Conservation (phyloP, 2,113 vertebrate genomes). For the Rissa tridactyla region DNA sequence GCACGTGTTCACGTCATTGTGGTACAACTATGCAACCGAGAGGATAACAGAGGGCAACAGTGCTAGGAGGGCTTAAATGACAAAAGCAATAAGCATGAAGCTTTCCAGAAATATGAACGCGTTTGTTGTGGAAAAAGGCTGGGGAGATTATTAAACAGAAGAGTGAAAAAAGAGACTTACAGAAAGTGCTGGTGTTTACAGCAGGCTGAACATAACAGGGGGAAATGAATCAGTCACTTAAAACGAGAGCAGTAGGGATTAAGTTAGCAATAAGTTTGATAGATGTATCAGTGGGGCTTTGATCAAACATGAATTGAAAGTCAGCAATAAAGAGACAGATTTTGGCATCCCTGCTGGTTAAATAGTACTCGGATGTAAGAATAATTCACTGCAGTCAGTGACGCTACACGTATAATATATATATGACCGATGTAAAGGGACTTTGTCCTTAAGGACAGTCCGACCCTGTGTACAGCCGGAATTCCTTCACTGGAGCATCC, state of each 20-base stretch:
- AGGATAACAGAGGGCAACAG: not conserved
- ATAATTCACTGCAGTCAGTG: not conserved
- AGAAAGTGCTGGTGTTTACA: conserved; percentile 5
- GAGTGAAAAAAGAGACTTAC: not conserved
- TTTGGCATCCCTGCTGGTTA: not conserved
- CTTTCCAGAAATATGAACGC: not conserved
- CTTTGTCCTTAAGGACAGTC: not conserved
- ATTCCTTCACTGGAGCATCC: not conserved
- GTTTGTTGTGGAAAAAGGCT: not conserved
- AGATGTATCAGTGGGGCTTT: not conserved
- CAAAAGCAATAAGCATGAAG: conserved; percentile 1
- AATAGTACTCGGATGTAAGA: not conserved
- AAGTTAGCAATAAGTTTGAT: not conserved
- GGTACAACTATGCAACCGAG: not conserved
- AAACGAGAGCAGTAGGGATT: not conserved
- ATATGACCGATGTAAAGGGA: not conserved
- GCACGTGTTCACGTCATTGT: not conserved
- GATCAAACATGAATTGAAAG: conserved; percentile 5
- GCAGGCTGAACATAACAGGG: not conserved
- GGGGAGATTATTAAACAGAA: not conserved
- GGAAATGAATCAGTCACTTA: not conserved
- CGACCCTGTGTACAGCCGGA: not conserved
- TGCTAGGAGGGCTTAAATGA: not conserved
- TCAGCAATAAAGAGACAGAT: not conserved
- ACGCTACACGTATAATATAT: fast-evolving